Conservation (phyloP, 2,888 invertebrate genomes). For the Hydraecia micacea region DNA sequence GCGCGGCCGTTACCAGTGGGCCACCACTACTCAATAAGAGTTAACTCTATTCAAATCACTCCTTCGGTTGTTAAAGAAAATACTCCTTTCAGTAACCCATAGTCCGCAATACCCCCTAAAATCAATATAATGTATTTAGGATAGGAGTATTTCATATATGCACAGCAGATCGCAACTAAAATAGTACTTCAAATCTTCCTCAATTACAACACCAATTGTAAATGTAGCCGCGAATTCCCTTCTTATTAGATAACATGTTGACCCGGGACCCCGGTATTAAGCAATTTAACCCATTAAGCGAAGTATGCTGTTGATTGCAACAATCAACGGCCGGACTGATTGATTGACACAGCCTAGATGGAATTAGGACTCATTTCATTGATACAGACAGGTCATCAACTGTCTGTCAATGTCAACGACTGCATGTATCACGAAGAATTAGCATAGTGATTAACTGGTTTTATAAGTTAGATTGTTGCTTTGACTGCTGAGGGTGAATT, state of each 20-base stretch:
- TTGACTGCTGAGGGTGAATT: neutral
- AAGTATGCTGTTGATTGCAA: constrained; percentile 71
- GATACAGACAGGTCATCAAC: constrained; percentile 33
- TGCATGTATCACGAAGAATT: constrained; percentile 1
- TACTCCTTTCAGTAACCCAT: too few species aligned
- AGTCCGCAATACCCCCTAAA: neutral
- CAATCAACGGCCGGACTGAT: constrained; percentile 69
- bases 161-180: neutral
- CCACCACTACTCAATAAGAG: neutral
- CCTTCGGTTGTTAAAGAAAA: neutral
- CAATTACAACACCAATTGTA: constrained; percentile 49
- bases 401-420: constrained; percentile 34
- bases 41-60: neutral
- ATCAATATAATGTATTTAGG: neutral
- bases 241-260: constrained; percentile 82
- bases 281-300: constrained; percentile 81
- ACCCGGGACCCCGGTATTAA: constrained; percentile 83
- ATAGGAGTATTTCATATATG: neutral
- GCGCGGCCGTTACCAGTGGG: too few species aligned
- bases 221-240: constrained; percentile 69
- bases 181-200: constrained; percentile 17
- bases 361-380: constrained; percentile 54
- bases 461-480: neutral
- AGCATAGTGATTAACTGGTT: constrained; percentile 3
- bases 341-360: constrained; percentile 61